A percentile compares a stretch with the other conserved stretches of the same genome.
phyloP scores from a whole-genome alignment of 2,888 invertebrate genomes.

The Chromoteleia sp. region DNA sequence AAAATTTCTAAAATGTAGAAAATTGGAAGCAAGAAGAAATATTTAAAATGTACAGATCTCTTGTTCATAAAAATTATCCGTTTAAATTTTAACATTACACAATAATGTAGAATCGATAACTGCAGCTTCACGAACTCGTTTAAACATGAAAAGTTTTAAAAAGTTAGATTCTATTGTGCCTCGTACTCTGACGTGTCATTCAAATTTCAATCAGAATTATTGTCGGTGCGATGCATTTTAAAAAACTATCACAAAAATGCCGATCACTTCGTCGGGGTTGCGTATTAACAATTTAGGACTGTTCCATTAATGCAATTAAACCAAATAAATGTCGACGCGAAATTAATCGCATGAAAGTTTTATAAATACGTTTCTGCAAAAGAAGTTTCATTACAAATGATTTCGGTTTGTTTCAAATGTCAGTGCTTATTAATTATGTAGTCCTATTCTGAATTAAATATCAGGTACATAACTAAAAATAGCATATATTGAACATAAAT shows the following conservation, averaged over 20 bases:
- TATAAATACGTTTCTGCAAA: conserved; percentile 37
- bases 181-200: conserved; percentile 6
- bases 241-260: conserved; percentile 21
- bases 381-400: conserved; percentile 21
- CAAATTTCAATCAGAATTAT: conserved; percentile 29
- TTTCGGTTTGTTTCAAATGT: conserved; percentile 39
- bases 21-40: no score
- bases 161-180: no score
- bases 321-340: conserved; percentile 18
- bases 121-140: no score
- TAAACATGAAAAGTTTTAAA: no score
- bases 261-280: conserved; percentile 14
- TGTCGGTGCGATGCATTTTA: conserved; percentile 22
- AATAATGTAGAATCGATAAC: no score
- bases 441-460: conserved; percentile 48
- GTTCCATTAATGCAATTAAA: conserved; percentile 33
- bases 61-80: no score
- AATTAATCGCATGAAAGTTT: conserved; percentile 38
- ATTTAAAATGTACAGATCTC: no score
- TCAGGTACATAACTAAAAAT: conserved; percentile 46
- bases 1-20: no score
- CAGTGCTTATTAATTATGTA: conserved; percentile 50
- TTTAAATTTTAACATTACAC: no score
- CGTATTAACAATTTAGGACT: conserved; percentile 46
- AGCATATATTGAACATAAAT: conserved; percentile 57